A percentile compares a stretch with the other conserved stretches of the same genome.
Evolutionary conservation across 2,113 vertebrate genomes (phyloP).

Genomic region (Marmota flaviventris): DNA sequence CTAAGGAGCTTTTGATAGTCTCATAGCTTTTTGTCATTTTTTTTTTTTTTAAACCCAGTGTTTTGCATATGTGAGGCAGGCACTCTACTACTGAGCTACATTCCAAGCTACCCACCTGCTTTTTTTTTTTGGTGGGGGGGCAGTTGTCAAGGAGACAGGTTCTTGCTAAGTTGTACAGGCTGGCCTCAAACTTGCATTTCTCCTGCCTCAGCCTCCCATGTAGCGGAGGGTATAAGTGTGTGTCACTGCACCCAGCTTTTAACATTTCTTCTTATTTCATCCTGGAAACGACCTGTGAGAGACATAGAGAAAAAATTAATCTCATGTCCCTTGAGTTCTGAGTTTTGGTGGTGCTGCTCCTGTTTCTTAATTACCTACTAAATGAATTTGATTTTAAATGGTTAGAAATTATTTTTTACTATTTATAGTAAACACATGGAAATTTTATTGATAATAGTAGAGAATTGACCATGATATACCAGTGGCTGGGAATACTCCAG

Average conservation of each 20-base stretch:
- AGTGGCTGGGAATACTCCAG: not conserved
- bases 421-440: not conserved
- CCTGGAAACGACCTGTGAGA: not conserved
- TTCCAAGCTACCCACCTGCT: not conserved
- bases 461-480: not conserved
- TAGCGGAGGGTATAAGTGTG: not conserved
- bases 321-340: not conserved
- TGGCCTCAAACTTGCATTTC: no score
- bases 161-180: not conserved
- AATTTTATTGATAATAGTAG: not conserved
- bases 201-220: no score
- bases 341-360: not conserved
- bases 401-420: conserved; percentile 22
- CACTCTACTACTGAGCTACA: not conserved
- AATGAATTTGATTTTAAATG: not conserved
- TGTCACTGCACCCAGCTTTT: not conserved
- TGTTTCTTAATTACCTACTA: conserved; percentile 23
- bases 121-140: no score
- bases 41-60: no score
- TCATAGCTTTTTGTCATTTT: not conserved
- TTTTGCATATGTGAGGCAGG: not conserved
- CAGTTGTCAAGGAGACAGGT: not conserved
- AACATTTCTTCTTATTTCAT: not conserved
- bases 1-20: not conserved
- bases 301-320: not conserved